Evolutionary conservation across 2,797 vertebrate species (phyloP).

Genomic region (Tragelaphus eurycerus): DNA sequence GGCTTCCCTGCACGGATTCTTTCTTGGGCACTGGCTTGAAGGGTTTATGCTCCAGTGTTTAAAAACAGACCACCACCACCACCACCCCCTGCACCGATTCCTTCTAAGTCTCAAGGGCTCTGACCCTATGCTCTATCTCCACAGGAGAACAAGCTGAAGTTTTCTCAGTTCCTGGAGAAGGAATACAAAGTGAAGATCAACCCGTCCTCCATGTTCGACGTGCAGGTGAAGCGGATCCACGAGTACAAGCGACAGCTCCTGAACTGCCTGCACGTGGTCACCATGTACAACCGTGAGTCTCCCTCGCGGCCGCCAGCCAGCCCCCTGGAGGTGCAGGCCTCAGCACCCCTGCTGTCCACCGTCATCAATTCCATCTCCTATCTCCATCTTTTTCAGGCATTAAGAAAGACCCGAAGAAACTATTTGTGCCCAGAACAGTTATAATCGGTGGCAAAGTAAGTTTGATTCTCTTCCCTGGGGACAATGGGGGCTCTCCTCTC

Average conservation of each 20-base stretch:
- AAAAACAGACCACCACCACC: neutral
- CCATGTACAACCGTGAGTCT: slow-evolving; percentile 96
- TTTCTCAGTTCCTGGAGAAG: slow-evolving; percentile 91
- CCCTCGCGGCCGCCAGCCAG: fast-evolving
- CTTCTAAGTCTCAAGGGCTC: neutral
- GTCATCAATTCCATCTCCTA: neutral
- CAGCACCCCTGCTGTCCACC: fast-evolving
- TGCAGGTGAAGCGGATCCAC: slow-evolving; percentile 97
- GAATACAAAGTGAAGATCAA: slow-evolving; percentile 94
- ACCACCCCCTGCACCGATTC: neutral
- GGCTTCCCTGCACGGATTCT: fast-evolving
- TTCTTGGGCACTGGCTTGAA: fast-evolving
- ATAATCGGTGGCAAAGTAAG: slow-evolving; percentile 97
- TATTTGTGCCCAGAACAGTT: slow-evolving; percentile 93
- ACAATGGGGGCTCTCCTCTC: neutral
- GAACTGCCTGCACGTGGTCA: slow-evolving; percentile 95
- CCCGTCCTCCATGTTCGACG: slow-evolving; percentile 95
- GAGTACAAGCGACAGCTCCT: slow-evolving; percentile 98
- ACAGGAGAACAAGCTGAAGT: slow-evolving; percentile 97
- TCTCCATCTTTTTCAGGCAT: slow-evolving; percentile 86
- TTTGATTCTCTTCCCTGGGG: neutral
- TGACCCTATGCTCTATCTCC: neutral
- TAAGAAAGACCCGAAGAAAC: slow-evolving; percentile 87
- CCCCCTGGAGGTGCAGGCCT: fast-evolving
- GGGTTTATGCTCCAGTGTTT: neutral